Conservation (phyloP, 2,888 invertebrate genomes). For the Chrysopilus asiliformis region DNA sequence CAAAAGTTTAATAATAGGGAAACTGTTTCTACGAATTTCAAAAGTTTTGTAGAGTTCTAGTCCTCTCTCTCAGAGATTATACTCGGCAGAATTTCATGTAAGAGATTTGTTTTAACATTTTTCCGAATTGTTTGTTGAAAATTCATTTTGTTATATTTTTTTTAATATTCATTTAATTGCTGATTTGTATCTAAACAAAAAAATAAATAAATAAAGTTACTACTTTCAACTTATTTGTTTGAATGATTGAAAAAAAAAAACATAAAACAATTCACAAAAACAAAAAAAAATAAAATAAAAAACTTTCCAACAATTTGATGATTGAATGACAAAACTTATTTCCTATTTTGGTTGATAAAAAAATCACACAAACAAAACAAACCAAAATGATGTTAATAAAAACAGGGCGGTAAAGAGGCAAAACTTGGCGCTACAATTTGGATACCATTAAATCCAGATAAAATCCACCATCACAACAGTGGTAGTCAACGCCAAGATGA, state of each 20-base stretch:
- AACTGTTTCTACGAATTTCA: no score
- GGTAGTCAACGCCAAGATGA: no score
- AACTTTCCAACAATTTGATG: constrained; percentile 3
- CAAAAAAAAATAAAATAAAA: neutral
- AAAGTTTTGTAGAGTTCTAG: no score
- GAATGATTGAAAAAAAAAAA: constrained; percentile 11
- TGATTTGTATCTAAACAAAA: constrained; percentile 14
- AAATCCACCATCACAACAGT: no score
- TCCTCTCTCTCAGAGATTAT: no score
- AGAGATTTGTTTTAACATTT: no score
- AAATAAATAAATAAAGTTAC: no score
- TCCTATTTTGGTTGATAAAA: constrained; percentile 6
- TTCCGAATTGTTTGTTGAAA: no score
- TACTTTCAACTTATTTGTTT: constrained; percentile 13
- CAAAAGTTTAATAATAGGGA: no score
- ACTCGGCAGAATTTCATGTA: no score
- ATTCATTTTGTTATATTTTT: no score
- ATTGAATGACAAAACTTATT: constrained; percentile 5
- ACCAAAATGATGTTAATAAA: constrained; percentile 12
- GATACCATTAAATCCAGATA: constrained; percentile 46
- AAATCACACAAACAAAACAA: constrained; percentile 9
- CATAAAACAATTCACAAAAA: constrained; percentile 9
- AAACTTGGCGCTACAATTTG: constrained; percentile 67
- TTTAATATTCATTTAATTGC: constrained; percentile 9
- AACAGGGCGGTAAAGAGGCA: constrained; percentile 60